These are phyloP conservation scores for Sinocyclocheilus anshuiensis DNA, from an alignment of 2,113 vertebrate species.

Conservation along the genomic window DNA sequence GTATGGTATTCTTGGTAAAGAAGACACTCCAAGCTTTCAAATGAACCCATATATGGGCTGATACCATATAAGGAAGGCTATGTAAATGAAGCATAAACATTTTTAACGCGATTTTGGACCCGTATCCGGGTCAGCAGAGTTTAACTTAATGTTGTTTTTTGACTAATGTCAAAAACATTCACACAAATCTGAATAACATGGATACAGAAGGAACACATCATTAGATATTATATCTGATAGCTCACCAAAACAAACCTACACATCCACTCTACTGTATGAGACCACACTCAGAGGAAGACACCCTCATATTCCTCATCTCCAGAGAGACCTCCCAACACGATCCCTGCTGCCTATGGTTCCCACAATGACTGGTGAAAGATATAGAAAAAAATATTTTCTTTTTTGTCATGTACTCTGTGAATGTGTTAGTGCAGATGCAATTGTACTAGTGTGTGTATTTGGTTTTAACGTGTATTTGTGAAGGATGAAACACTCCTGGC, in stretches of 20 bases:
- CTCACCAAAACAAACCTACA: constrained; percentile 49
- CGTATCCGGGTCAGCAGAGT: too few relatives aligned
- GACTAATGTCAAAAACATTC: neutral
- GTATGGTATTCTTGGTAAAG: too few relatives aligned
- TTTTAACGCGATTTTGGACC: too few relatives aligned
- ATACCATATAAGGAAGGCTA: too few relatives aligned
- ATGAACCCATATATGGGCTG: too few relatives aligned
- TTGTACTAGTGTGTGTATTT: constrained; percentile 34
- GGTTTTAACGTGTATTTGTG: constrained; percentile 32
- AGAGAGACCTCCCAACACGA: constrained; percentile 39
- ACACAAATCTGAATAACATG: neutral
- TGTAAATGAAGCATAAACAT: too few relatives aligned
- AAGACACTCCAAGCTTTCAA: too few relatives aligned
- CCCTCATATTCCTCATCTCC: neutral
- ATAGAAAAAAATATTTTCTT: neutral
- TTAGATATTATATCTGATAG: constrained; percentile 20
- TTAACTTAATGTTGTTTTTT: neutral
- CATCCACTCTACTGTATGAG: constrained; percentile 46
- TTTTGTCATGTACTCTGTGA: neutral
- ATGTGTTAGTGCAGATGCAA: neutral
- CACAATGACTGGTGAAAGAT: neutral
- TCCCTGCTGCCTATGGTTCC: neutral
- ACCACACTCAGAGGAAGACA: constrained; percentile 45
- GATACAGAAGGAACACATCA: neutral
- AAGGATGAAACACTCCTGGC: constrained; percentile 19